A percentile compares a stretch with the other conserved stretches of the same genome.
phyloP scores from a whole-genome alignment of 2,888 invertebrate species.

The Polydrusus cervinus region DNA sequence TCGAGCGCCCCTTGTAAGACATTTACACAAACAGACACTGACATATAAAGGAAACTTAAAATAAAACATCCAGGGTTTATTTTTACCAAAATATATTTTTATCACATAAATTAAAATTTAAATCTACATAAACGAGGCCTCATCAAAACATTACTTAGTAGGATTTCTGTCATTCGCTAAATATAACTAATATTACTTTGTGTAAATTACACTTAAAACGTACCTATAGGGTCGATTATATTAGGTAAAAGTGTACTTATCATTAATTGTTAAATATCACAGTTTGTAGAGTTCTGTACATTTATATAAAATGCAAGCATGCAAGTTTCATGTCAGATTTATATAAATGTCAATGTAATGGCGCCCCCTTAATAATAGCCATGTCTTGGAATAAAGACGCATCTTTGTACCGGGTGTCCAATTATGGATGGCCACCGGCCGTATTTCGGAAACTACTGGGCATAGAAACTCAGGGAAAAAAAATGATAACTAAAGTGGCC shows the following conservation, averaged over 20 bases:
- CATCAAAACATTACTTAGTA: slow-evolving; percentile 44
- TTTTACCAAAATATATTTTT: slow-evolving; percentile 68
- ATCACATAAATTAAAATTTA: slow-evolving; percentile 62
- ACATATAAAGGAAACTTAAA: slow-evolving; percentile 56
- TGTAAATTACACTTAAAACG: slow-evolving; percentile 46
- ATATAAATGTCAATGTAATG: slow-evolving; percentile 33
- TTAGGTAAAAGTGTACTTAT: slow-evolving; percentile 55
- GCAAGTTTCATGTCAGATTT: slow-evolving; percentile 23
- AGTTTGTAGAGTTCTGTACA: slow-evolving; percentile 54
- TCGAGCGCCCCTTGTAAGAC: slow-evolving; percentile 41
- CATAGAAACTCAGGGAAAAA: too few relatives aligned
- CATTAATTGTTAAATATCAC: slow-evolving; percentile 56
- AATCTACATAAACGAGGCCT: slow-evolving; percentile 51
- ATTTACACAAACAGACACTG: slow-evolving; percentile 45
- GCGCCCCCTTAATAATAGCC: slow-evolving; percentile 21
- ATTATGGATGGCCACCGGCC: too few relatives aligned
- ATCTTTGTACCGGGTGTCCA: slow-evolving; percentile 17
- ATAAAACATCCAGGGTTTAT: slow-evolving; percentile 64
- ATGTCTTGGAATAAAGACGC: slow-evolving; percentile 10
- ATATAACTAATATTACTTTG: slow-evolving; percentile 44
- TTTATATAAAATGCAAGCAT: slow-evolving; percentile 59
- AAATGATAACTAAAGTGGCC: too few relatives aligned
- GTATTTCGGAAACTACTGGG: too few relatives aligned
- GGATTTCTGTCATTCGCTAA: slow-evolving; percentile 41
- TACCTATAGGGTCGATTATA: slow-evolving; percentile 51